Conservation (phyloP, 2,113 vertebrate genomes). For the Gymnobelideus leadbeateri region DNA sequence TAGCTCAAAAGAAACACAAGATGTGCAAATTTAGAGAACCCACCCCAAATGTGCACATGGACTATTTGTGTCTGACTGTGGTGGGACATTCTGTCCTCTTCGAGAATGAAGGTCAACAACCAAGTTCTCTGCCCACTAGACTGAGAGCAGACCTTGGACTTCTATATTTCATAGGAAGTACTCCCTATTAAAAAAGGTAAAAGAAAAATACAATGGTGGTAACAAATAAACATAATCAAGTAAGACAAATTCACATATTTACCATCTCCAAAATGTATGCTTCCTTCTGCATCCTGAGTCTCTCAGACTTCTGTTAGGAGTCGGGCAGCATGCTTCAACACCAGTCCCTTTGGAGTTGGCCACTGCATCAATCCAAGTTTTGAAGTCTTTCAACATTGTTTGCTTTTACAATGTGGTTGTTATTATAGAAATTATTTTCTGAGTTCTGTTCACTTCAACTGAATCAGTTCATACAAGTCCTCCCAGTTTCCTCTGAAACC, state of each 20-base stretch:
- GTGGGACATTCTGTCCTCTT: too few relatives aligned
- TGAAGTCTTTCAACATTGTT: neutral
- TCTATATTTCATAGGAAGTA: neutral
- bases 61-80: too few relatives aligned
- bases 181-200: slow-evolving; percentile 1
- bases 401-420: neutral
- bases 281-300: neutral
- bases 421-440: neutral
- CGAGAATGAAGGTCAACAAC: too few relatives aligned
- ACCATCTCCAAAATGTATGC: neutral
- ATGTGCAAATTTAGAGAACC: too few relatives aligned
- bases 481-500: neutral
- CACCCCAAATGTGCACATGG: too few relatives aligned
- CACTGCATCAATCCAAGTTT: neutral
- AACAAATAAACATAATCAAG: neutral
- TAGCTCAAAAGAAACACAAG: too few relatives aligned
- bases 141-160: neutral
- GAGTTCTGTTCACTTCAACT: neutral
- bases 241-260: neutral
- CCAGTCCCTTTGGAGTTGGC: neutral
- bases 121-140: neutral
- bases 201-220: neutral
- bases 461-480: neutral
- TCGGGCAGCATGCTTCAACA: neutral
- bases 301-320: neutral